Evolutionary conservation across 2,113 vertebrate genomes (phyloP).

Genomic region (Telmatochromis bifrenatus): DNA sequence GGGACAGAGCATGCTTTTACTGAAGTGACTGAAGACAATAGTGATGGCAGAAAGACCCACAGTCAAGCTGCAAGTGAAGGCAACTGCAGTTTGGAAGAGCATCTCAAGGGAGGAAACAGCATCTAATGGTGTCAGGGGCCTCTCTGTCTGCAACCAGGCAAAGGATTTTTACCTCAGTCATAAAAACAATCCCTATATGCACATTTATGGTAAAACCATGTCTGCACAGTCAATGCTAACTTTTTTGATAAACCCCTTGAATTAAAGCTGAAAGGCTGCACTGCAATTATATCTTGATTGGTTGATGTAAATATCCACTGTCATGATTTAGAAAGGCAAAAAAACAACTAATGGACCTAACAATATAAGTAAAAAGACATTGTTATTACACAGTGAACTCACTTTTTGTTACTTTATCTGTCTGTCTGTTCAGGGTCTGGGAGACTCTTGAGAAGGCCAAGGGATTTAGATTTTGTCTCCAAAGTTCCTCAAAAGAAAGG

Average conservation of each 20-base stretch:
- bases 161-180: neutral
- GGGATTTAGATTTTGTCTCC: neutral
- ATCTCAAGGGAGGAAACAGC: neutral
- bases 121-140: neutral
- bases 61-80: neutral
- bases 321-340: neutral
- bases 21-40: neutral
- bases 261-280: neutral
- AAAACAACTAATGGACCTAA: neutral
- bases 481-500: neutral
- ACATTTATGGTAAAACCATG: neutral
- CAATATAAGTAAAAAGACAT: neutral
- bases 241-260: neutral
- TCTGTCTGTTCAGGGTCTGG: slow-evolving; percentile 26
- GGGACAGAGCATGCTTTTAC: neutral
- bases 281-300: neutral
- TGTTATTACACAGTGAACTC: neutral
- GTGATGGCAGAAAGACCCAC: neutral
- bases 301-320: neutral
- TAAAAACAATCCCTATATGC: neutral
- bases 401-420: neutral
- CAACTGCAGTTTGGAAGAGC: neutral
- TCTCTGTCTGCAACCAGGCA: neutral
- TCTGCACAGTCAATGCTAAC: neutral
- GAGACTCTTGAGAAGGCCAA: slow-evolving; percentile 22